Evolutionary conservation across 2,888 invertebrate species (phyloP).

Genomic region (Leucophora obtusa): DNA sequence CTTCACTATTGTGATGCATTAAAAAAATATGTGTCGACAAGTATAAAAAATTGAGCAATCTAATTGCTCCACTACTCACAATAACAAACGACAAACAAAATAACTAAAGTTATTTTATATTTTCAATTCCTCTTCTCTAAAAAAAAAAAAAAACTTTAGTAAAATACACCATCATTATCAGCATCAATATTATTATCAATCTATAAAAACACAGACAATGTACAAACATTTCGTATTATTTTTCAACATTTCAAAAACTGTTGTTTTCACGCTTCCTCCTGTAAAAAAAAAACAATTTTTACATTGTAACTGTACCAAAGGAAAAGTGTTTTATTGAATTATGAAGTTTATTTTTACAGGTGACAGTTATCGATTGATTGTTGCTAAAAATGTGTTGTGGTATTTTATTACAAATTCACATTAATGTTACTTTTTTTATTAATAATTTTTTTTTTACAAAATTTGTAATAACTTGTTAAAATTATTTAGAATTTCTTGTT

Average conservation of each 20-base stretch:
- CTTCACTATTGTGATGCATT: neutral
- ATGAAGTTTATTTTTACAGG: conserved; percentile 37
- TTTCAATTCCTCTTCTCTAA: neutral
- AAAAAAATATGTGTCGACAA: neutral
- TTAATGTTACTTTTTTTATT: neutral
- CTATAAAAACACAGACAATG: neutral
- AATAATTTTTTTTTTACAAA: neutral
- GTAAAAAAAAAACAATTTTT: neutral
- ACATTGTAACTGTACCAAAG: neutral
- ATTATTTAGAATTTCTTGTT: neutral
- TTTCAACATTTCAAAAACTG: neutral
- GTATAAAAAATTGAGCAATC: neutral
- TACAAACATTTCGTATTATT: neutral
- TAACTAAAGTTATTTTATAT: neutral
- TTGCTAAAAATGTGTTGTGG: neutral
- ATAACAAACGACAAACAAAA: neutral
- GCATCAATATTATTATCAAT: neutral
- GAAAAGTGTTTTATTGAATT: conserved; percentile 7
- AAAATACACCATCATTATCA: neutral
- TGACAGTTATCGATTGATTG: conserved; percentile 49
- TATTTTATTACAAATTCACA: neutral
- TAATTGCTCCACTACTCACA: neutral
- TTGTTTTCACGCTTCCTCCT: neutral
- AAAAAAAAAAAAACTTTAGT: neutral
- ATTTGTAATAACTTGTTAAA: neutral